phyloP scores from a whole-genome alignment of 2,797 vertebrate genomes.

The Macropus fuliginosus region DNA sequence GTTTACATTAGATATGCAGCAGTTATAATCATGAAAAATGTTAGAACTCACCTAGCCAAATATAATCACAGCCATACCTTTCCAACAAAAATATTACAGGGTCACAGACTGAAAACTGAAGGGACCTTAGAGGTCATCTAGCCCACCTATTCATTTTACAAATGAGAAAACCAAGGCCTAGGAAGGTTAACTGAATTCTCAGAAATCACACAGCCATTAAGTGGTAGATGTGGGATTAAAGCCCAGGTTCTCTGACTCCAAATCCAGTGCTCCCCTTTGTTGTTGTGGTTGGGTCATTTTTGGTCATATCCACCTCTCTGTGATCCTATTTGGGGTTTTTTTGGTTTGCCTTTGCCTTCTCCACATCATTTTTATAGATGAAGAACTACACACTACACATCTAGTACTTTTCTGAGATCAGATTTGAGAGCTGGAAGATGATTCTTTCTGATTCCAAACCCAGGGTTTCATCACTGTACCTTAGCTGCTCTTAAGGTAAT shows the following conservation, averaged over 20 bases:
- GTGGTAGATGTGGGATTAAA: background rate
- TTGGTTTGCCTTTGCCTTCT: background rate
- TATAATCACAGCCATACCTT: background rate
- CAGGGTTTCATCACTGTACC: background rate
- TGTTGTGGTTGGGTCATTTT: background rate
- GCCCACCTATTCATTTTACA: background rate
- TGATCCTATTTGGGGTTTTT: too few species aligned
- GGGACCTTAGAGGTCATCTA: background rate
- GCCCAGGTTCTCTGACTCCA: background rate
- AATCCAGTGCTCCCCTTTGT: background rate
- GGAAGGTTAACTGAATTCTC: background rate
- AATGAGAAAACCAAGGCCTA: background rate
- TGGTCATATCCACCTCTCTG: background rate
- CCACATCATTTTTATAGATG: too few species aligned
- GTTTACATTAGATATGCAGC: background rate
- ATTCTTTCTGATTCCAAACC: background rate
- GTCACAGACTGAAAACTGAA: background rate
- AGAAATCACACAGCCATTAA: background rate
- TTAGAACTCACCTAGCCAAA: background rate
- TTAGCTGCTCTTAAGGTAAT: background rate
- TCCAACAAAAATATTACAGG: background rate
- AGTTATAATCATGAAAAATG: background rate
- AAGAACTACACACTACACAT: too few species aligned
- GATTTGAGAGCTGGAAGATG: too few species aligned
- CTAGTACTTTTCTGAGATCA: too few species aligned